Base-by-base conservation (phyloP, 2,888 invertebrate genomes). In the Amblyjoppa proteus region DNA sequence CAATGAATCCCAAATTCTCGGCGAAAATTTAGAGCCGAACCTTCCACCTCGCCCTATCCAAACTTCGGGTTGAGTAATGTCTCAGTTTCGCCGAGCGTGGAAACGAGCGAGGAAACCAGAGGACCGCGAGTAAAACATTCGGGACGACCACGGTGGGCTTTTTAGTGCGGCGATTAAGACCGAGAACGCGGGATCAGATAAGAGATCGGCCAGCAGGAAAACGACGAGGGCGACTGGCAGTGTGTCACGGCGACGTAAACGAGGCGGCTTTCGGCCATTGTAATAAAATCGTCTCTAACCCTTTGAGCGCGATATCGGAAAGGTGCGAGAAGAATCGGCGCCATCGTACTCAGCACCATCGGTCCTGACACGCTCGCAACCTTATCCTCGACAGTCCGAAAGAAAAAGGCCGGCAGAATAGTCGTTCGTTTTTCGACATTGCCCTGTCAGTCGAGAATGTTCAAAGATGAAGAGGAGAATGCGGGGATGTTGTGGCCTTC, bases 111-210 rank as follows among this genome's bases (percentile, higher is more conserved):
- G 53, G 38, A 74, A 69, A 66, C 73, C 77, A 34, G 81, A 68
- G 61, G 45, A 66, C 31, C 16, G 34, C 61, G 6, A 49, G 69
- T 61, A 78, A 79, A 81, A 70, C 68, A 69, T 31, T 78, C 31
- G 13, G 71, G 45, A 38, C 38, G 73, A 80, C 49, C 71, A 45
- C 31, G 58, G 80, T 75, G 61, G 82, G 69, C 78, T 85, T 83
- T 85, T 87, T 81, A 84, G 79, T 81, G 68, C 58, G 75, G 73
- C 78, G 81, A 86, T 88, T 87, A 87, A 84, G 87, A 82, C 71
- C 76, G 66, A 34, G 78, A 85, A 86, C 73, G 78, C 76, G 83
- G 80, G 75, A 86, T 87, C 85, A 86, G 87, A 86, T 87, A 86
- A 85, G 79, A 81, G 75, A 58, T 74, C 74, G 75, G 34, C 13